Evolutionary conservation across 2,797 vertebrate species (phyloP).

Genomic region (Parauchenoglanis ngamensis): DNA sequence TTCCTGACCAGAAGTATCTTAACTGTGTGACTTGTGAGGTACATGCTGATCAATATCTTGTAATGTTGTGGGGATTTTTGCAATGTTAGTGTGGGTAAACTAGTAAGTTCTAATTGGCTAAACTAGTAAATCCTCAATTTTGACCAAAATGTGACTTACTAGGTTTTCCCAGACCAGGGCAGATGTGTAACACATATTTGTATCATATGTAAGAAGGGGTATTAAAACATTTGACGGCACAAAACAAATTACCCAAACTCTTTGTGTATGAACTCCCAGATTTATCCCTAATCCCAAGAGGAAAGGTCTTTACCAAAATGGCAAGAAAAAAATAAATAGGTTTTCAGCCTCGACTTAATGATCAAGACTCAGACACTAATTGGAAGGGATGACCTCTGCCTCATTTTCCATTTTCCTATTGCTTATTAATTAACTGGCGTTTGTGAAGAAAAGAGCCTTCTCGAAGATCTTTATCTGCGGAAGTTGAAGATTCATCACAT

Average conservation of each 20-base stretch:
- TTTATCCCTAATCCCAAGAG: neutral
- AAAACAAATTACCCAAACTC: neutral
- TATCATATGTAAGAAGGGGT: neutral
- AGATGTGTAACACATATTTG: neutral
- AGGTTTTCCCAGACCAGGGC: too few relatives aligned
- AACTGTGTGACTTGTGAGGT: too few relatives aligned
- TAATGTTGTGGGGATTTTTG: too few relatives aligned
- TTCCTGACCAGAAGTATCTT: too few relatives aligned
- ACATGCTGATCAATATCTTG: too few relatives aligned
- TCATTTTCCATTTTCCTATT: slow-evolving; percentile 18
- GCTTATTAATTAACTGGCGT: slow-evolving; percentile 12
- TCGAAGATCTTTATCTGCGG: neutral
- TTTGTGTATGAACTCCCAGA: neutral
- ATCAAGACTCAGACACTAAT: slow-evolving; percentile 2
- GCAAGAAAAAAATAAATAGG: neutral
- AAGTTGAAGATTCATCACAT: neutral
- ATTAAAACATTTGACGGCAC: neutral
- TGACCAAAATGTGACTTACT: too few relatives aligned
- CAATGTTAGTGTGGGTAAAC: too few relatives aligned
- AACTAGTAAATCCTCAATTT: too few relatives aligned
- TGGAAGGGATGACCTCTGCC: slow-evolving; percentile 5
- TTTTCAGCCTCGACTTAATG: neutral
- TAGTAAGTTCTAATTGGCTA: too few relatives aligned
- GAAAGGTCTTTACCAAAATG: neutral
- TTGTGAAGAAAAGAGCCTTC: slow-evolving; percentile 1